Evolutionary conservation across 2,888 invertebrate genomes (phyloP).

Genomic region (Melanotus villosus): DNA sequence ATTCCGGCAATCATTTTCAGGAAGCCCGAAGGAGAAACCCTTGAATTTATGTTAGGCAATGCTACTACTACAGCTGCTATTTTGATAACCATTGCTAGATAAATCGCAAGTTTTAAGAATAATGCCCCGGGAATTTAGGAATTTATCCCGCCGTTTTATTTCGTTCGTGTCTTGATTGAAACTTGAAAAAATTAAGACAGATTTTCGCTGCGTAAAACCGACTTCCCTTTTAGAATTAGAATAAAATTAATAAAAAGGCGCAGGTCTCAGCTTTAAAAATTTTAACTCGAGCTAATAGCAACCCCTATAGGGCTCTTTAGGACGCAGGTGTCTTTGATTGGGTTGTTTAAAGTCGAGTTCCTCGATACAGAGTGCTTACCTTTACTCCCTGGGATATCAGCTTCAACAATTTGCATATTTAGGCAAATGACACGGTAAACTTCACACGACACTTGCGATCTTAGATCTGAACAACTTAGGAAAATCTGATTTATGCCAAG

Average conservation of each 20-base stretch:
- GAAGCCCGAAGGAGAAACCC: slow-evolving; percentile 38
- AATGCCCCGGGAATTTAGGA: slow-evolving; percentile 30
- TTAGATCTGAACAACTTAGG: slow-evolving; percentile 39
- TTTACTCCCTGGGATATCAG: slow-evolving; percentile 52
- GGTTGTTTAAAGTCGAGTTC: slow-evolving; percentile 54
- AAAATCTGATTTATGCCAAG: slow-evolving; percentile 38
- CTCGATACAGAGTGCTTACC: slow-evolving; percentile 55
- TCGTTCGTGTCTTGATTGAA: slow-evolving; percentile 2
- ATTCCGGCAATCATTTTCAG: slow-evolving; percentile 44
- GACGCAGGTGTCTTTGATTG: slow-evolving; percentile 60
- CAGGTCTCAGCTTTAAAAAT: slow-evolving; percentile 51
- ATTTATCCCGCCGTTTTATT: slow-evolving; percentile 6
- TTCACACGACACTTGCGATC: slow-evolving; percentile 49
- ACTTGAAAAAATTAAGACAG: background rate
- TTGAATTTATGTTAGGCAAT: slow-evolving; percentile 38
- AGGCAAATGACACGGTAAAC: slow-evolving; percentile 55
- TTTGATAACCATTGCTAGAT: slow-evolving; percentile 44
- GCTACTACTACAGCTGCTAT: slow-evolving; percentile 39
- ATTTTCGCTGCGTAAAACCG: slow-evolving; percentile 9
- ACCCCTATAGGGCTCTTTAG: slow-evolving; percentile 53
- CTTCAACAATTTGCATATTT: slow-evolving; percentile 59
- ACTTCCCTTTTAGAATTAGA: slow-evolving; percentile 49
- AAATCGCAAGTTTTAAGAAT: slow-evolving; percentile 37
- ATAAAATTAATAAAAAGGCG: slow-evolving; percentile 58
- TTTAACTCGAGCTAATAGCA: slow-evolving; percentile 54